These are phyloP conservation scores for Oligia strigilis DNA, from an alignment of 2,888 invertebrate genomes.

Conservation along the genomic window DNA sequence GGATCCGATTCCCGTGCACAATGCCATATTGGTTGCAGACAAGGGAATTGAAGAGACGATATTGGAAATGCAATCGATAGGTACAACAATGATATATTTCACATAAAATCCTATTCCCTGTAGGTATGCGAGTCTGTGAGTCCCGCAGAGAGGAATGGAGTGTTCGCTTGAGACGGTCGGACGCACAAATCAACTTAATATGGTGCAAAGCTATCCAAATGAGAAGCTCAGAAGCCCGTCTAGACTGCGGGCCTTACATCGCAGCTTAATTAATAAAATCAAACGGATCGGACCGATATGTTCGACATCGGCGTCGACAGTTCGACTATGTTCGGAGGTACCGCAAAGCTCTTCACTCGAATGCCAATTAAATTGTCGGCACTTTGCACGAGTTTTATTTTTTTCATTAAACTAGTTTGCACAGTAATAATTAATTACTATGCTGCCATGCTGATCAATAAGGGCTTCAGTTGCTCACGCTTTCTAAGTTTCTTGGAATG, in stretches of 20 bases:
- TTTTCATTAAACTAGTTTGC: slow-evolving; percentile 4
- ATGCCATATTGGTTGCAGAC: slow-evolving; percentile 51
- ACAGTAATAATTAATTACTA: neutral
- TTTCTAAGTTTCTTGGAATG: slow-evolving; percentile 7
- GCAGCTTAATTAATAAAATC: slow-evolving; percentile 75
- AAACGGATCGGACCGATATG: slow-evolving; percentile 65
- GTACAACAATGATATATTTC: slow-evolving; percentile 59
- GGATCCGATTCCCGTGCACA: slow-evolving; percentile 47
- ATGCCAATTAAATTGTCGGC: slow-evolving; percentile 58
- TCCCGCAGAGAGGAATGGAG: slow-evolving; percentile 45
- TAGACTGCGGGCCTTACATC: slow-evolving; percentile 70
- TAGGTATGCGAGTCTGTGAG: slow-evolving; percentile 23
- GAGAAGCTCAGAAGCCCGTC: slow-evolving; percentile 72
- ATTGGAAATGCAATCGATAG: slow-evolving; percentile 66
- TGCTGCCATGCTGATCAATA: neutral
- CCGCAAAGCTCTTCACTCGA: slow-evolving; percentile 48
- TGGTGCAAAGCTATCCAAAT: slow-evolving; percentile 74
- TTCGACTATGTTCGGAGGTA: neutral
- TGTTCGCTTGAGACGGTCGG: slow-evolving; percentile 68
- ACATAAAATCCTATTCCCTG: slow-evolving; percentile 47
- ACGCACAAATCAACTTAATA: slow-evolving; percentile 82
- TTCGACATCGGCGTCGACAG: slow-evolving; percentile 47
- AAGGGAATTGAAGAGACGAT: slow-evolving; percentile 60
- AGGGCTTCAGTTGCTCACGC: slow-evolving; percentile 11
- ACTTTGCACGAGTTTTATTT: slow-evolving; percentile 18